Evolutionary conservation across 2,797 vertebrate genomes (phyloP), one percentile per base, ranked within the genome.

Genomic region (Gastrophryne carolinensis): DNA sequence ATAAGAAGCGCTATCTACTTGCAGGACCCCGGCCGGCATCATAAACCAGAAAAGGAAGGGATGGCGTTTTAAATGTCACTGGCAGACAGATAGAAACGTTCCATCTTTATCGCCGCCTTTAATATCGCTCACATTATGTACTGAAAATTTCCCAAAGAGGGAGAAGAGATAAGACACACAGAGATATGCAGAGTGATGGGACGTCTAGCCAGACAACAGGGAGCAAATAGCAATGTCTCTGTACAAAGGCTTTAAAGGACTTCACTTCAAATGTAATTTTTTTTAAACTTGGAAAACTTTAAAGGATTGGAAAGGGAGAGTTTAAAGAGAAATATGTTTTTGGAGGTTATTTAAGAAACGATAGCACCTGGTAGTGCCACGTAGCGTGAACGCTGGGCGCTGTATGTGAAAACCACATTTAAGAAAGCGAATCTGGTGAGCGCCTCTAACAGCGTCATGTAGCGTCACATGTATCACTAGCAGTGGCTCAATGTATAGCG

Each of bases 11-110:
- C 32, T 53, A 54, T 62, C 58, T 29, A 24, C 27, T 64, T 49
- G 3, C 24, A 41, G 71, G 21, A 54, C 29, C 6, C 21, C 9
- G 52, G 19, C 17, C 30, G 60, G 58, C 47, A 50, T 74, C 72
- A 66, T 73, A 72, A 72, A 73, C 47, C 60, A 73, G 34, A 13
- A 61, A 50, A 73, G 60, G 26, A 60, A 63, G 58, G 64, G 39
- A 50, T 23, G 49, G 12, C 17, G 52, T 37, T 37, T 32, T 74
- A 58, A 74, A 74, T 66, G 72, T 74, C 72, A 65, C 19, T 2
- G 15, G 15, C 61, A 32, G 27, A 17, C 29, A 64, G 57, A 72
- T 72, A 49, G 52, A 66, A 74, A 54, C 41, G 61, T 47, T 65
- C 66, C 50, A 24, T 57, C 66, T 64, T 74, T 65, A 66, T 74